phyloP scores from a whole-genome alignment of 2,888 invertebrate genomes.

The Trissolcus brochymenae region DNA sequence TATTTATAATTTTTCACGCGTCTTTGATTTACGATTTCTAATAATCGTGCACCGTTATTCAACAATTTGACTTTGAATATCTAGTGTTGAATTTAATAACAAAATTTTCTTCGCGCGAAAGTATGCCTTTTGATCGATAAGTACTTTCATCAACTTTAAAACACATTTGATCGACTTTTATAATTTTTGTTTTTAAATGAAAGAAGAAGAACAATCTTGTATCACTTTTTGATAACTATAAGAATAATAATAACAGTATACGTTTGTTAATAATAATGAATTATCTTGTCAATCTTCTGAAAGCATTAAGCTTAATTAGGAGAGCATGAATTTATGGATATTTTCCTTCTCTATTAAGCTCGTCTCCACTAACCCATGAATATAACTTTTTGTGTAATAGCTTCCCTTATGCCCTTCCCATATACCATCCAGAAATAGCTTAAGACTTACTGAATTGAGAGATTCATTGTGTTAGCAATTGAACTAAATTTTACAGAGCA shows the following conservation, averaged over 20 bases:
- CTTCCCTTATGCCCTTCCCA: neutral
- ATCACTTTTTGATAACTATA: too few relatives aligned
- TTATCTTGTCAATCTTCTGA: neutral
- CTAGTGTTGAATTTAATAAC: neutral
- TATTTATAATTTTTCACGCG: slow-evolving; percentile 1
- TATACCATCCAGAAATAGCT: too few relatives aligned
- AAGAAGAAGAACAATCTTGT: too few relatives aligned
- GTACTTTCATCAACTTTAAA: neutral
- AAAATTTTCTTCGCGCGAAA: neutral
- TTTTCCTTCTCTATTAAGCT: slow-evolving; percentile 1
- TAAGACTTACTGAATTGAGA: too few relatives aligned
- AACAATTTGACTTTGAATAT: neutral
- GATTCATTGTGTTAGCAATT: too few relatives aligned
- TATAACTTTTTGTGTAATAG: slow-evolving; percentile 2
- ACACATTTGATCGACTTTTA: too few relatives aligned
- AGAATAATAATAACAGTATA: too few relatives aligned
- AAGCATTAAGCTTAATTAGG: slow-evolving; percentile 3
- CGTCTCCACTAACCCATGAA: neutral
- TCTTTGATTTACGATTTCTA: slow-evolving; percentile 7
- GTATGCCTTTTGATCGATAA: neutral
- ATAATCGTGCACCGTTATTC: neutral
- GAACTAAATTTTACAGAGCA: too few relatives aligned
- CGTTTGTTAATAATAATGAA: neutral
- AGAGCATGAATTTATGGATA: slow-evolving; percentile 1
- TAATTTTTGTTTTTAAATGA: too few relatives aligned